Evolutionary conservation across 2,888 invertebrate species (phyloP), one percentile per base, ranked within the genome.

Genomic region (Rapana venosa): DNA sequence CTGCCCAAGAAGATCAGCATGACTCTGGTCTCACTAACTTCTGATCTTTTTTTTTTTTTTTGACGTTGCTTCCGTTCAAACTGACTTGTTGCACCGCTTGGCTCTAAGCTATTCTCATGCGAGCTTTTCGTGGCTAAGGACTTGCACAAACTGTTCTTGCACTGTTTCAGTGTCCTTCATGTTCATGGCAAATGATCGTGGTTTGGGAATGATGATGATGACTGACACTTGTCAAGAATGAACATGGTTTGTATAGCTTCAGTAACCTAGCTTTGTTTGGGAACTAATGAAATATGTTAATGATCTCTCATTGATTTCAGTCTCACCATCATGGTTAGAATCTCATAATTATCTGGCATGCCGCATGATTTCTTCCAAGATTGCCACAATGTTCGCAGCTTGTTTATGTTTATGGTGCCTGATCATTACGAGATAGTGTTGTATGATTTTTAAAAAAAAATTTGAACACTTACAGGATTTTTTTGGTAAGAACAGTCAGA

Each of bases 111-210:
- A 81, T 74, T 74, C 36, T 22, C 77, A 70, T 87, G 74, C 89
- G 74, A 74, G 32, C 35, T 88, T 79, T 30, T 35, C 66, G 87
- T 66, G 56, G 36, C 35, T 74, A 88, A 79, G 56, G 85, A 84
- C 89, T 88, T 89, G 84, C 89, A 89, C 85, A 47, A 36, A 66
- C 32, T 32, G 47, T 84, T 85, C 85, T 32, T 89, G 66, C 85
- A 89, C 85, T 74, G 88, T 81, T 88, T 88, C 81, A 84, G 89
- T 35, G 89, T 89, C 89, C 89, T 89, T 89, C 89, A 89, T 89
- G 89, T 89, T 89, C 89, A 84, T 85, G 85, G 81, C 87, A 87
- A 87, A 87, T 74, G 70, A 26, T 70, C 74, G 47, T 74, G 47
- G 66, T 61, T 87, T 61, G 66, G 36, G 81, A 83, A 83, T 87